Base-by-base conservation (phyloP, 2,113 vertebrate species). In the Xenotilapia longispinis region DNA sequence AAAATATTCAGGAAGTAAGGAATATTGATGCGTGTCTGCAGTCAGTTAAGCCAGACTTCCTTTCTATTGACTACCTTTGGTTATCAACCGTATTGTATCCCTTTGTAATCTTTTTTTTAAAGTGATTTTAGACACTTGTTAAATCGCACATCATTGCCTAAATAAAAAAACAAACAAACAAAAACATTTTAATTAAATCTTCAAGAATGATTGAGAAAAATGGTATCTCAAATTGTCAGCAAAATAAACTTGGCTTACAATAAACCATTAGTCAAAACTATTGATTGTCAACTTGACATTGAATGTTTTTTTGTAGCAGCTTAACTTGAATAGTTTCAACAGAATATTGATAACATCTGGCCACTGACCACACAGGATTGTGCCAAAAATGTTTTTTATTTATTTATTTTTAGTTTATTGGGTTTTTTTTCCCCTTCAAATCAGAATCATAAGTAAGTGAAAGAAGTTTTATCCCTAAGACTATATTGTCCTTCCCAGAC, bases 341-440 rank as follows among this genome's bases (percentile, higher is more conserved):
- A 47, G 40, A 75, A 47, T 75, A 47, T 47, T 47, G 23, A 75
- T 73, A 47, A 28, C 40, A 75, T 28, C 14, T 28, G 70, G 40
- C 14, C 68, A 75, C 68, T 42, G 13, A 26, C 13, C 38, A 47
- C 40, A 73, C 68, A 2, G 33, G 11, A 21, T 68, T 68, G 19
- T 68, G 63, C 63, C 33, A 68, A 68, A 68, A 68, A 68, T 68
- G 33, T 13, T 68, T 68, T 65, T 65, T 65, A 65, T 38, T 63
- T 19, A 36, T 36, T 8, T 68, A 38, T 21, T 38, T 68, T 65
- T 65, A 65, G 19, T 65, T 38, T 65, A n/a, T n/a, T 36, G 9
- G 54, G 0, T 0, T 14, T 23, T 42, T 42, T 70, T 70, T 0
- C 23, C 4, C 10, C 17, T n/a, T 8, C 7, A 85, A 73, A 49